A percentile compares a stretch with the other conserved stretches of the same genome.
phyloP scores from a whole-genome alignment of 2,113 vertebrate species.

The Zapus hudsonius region DNA sequence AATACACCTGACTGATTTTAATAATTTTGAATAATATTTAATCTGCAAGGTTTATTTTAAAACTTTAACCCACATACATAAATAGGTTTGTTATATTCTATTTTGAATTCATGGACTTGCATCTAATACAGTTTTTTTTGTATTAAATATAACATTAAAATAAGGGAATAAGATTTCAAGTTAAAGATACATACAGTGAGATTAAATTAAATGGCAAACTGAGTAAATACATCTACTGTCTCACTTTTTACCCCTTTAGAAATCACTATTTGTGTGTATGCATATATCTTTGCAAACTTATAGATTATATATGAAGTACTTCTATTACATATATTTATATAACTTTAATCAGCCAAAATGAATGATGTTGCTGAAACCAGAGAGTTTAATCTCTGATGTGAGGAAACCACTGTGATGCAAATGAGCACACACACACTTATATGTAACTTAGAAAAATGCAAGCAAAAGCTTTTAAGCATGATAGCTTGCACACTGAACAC shows the following conservation, averaged over 20 bases:
- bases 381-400: too few relatives aligned
- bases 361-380: too few relatives aligned
- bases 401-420: too few relatives aligned
- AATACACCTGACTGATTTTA: too few relatives aligned
- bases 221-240: neutral
- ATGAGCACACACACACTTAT: too few relatives aligned
- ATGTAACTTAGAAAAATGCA: constrained; percentile 36
- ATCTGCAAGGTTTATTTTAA: constrained; percentile 12
- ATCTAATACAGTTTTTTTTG: neutral
- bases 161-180: neutral
- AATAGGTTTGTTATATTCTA: neutral
- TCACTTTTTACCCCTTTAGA: neutral
- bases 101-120: constrained; percentile 29
- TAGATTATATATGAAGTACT: neutral
- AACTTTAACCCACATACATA: neutral
- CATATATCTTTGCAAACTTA: neutral
- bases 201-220: neutral
- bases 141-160: neutral
- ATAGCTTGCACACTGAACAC: neutral
- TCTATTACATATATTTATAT: constrained; percentile 1
- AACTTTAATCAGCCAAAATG: too few relatives aligned
- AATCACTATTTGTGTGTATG: neutral
- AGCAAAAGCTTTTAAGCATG: neutral
- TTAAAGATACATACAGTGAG: neutral
- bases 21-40: constrained; percentile 15